Percentiles rank a stretch among this genome's conserved stretches.
Conservation (phyloP, 2,888 invertebrate species). For the Phlogophora meticulosa region DNA sequence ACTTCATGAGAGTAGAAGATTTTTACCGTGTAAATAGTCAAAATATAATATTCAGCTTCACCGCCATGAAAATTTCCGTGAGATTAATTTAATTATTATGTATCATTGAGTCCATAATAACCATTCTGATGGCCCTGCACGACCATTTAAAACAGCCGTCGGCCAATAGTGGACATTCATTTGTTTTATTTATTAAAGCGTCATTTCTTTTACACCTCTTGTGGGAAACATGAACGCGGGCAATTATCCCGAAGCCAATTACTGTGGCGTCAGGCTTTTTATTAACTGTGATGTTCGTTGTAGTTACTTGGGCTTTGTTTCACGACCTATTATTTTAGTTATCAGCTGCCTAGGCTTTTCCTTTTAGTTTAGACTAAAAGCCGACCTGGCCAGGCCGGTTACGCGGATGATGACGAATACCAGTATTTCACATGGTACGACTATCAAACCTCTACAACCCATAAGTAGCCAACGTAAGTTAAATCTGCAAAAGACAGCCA, state of each 20-base stretch:
- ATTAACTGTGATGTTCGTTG: conserved; percentile 19
- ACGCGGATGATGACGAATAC: no score
- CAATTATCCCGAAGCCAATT: conserved; percentile 37
- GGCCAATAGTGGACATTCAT: background rate
- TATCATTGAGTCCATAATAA: background rate
- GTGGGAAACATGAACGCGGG: conserved; percentile 15
- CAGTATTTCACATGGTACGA: no score
- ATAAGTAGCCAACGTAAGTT: no score
- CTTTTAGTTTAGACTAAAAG: background rate
- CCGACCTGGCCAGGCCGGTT: no score
- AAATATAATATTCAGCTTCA: background rate
- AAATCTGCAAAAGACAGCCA: no score
- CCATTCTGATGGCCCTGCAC: background rate
- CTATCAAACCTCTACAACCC: no score
- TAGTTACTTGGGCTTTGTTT: background rate
- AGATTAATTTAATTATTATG: background rate
- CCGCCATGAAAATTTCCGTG: background rate
- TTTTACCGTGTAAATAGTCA: background rate
- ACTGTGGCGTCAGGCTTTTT: background rate
- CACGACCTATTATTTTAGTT: no score
- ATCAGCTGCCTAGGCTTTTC: background rate
- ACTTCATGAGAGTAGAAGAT: no score
- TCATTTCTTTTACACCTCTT: conserved; percentile 13
- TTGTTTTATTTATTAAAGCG: conserved; percentile 14
- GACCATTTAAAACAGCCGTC: background rate